Evolutionary conservation across 2,113 vertebrate genomes (phyloP), one percentile per base, ranked within the genome.

Genomic region (Myotis yumanensis): DNA sequence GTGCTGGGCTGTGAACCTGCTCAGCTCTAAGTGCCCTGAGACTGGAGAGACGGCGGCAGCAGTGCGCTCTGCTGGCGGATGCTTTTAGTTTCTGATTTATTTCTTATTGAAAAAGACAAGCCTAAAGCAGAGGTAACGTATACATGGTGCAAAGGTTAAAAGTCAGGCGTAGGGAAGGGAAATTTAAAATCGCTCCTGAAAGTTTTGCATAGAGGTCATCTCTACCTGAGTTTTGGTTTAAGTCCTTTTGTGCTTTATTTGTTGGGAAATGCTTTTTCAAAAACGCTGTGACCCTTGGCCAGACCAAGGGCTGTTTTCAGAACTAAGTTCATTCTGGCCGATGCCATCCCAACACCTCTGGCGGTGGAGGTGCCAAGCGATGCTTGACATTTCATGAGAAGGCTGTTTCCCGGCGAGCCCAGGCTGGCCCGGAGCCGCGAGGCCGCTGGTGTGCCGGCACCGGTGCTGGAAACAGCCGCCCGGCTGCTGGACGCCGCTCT

Each of bases 371-470:
- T 7, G 4, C 93, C 1, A 5, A 18, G 0, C 59, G 62, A 6
- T 6, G 23, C 6, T 0, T 9, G 54, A 1, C 25, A 3, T 35
- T 32, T 32, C 12, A 0, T 4, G 75, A n/a, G 46, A 30, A 54
- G 10, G 57, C 59, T 9, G 73, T 37, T 6, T 14, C 30, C 43
- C 0, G 0, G 15, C 4, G 72, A 89, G 37, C 23, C 71, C 46
- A 4, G 7, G 57, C 2, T 22, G 64, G 3, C 0, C 37, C 7
- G 7, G 46, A 4, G 2, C 51, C 6, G 8, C 0, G 20, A 8
- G 69, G 40, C 32, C 15, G 0, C 30, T 5, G 23, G 54, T 4
- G 3, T 0, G 52, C 32, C 0, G 9, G 5, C 25, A 15, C 0
- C 2, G 17, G 2, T 4, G 0, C 17, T 35, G 62, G 54, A n/a